Base-by-base conservation (phyloP, 2,113 vertebrate genomes). In the Oncorhynchus gorbuscha region DNA sequence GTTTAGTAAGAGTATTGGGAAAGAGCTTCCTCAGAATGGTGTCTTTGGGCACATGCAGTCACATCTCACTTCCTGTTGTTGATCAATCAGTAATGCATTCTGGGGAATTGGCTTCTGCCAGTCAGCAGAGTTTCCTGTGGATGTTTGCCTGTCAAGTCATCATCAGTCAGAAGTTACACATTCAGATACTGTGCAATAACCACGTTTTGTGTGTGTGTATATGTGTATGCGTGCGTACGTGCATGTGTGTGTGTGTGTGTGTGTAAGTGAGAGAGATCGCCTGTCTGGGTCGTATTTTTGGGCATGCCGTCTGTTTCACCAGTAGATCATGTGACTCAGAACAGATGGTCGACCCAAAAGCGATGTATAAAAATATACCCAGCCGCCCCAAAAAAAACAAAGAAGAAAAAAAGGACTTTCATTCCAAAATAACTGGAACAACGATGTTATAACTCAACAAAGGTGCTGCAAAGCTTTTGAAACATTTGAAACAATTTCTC, bases 291-390 rank as follows among this genome's bases (percentile, higher is more conserved):
- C 45, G 9, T 73, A 30, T 51, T 72, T 51, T 59, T 24, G n/a
- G 61, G 67, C 20, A 26, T 73, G 67, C 13, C 30, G 35, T 62
- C 78, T 75, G 58, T 35, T 32, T 67, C 18, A 62, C 8, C 39
- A 45, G 39, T 45, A 45, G 39, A 45, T 45, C 39, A 22, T 68
- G 61, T 45, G 39, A 45, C 39, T 45, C 65, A 72, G 51, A 80
- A 62, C 79, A 45, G 39, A 80, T 76, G 79, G 79, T 67, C 35
- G 51, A 66, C 5, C 13, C 58, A n/a, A 48, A 45, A 26, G 58
- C 30, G 51, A 66, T 66, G 71, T 32, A 20, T 69, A 69, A 32
- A 68, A 68, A 68, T 68, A 68, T 35, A 32, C 28, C 28, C 20
- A 1, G 1, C 35, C 35, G 1, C 6, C 35, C 35, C 6, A 1